Percentiles rank a stretch among this genome's conserved stretches.
phyloP scores from a whole-genome alignment of 2,888 invertebrate species.

The Drosophila rellima region DNA sequence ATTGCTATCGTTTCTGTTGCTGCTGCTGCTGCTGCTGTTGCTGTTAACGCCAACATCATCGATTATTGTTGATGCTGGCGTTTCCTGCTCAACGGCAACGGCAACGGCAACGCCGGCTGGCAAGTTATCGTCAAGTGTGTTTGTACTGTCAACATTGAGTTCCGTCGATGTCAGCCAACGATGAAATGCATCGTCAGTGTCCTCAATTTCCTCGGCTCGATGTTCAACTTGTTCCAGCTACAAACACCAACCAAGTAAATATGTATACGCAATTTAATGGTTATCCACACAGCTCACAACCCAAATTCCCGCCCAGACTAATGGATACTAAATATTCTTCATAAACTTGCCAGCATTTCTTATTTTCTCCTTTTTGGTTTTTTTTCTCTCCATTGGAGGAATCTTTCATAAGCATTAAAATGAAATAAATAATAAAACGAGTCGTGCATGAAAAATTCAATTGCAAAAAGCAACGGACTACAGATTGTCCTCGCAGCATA shows the following conservation, averaged over 20 bases:
- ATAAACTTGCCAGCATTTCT: constrained; percentile 27
- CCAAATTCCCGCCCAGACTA: constrained; percentile 10
- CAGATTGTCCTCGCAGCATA: constrained; percentile 26
- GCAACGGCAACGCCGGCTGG: constrained; percentile 25
- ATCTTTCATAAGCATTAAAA: constrained; percentile 36
- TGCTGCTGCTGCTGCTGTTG: constrained; percentile 36
- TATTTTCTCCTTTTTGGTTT: not conserved
- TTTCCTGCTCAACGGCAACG: constrained; percentile 60
- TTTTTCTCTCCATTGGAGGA: not conserved
- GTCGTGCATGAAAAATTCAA: constrained; percentile 66
- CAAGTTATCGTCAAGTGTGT: constrained; percentile 61
- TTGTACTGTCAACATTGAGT: constrained; percentile 76
- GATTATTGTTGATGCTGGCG: constrained; percentile 65
- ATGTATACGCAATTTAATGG: constrained; percentile 34
- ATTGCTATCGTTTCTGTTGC: constrained; percentile 30
- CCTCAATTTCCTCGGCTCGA: constrained; percentile 57
- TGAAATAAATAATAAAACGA: constrained; percentile 65
- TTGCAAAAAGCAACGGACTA: constrained; percentile 29
- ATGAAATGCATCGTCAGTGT: constrained; percentile 82
- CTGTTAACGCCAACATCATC: constrained; percentile 66
- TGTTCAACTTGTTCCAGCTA: constrained; percentile 44
- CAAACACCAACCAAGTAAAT: constrained; percentile 22
- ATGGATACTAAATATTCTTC: constrained; percentile 41
- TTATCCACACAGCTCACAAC: constrained; percentile 12
- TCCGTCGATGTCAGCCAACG: constrained; percentile 84